Percentiles rank a stretch among this genome's conserved stretches.
Evolutionary conservation across 2,888 invertebrate genomes (phyloP).

Genomic region (Thera britannica): DNA sequence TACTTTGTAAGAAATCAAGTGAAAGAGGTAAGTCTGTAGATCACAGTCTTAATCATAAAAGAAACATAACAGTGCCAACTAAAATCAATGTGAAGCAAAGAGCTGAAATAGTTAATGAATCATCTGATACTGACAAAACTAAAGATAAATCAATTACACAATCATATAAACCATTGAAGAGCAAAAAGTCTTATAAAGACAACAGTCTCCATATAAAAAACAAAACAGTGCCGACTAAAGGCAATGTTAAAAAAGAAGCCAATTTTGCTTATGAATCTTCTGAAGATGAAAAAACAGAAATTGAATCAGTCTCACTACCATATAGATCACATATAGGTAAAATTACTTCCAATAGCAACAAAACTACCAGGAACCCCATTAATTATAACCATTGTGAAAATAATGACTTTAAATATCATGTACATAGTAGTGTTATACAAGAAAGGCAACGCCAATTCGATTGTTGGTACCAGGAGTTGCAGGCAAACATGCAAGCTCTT

Average conservation of each 20-base stretch:
- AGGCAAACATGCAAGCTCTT: constrained; percentile 59
- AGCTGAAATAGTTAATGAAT: background rate
- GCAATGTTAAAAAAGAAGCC: background rate
- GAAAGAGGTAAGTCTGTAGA: too few species aligned
- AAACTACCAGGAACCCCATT: background rate
- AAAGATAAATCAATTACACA: too few species aligned
- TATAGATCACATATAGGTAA: background rate
- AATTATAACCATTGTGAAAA: background rate
- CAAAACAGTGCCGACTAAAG: background rate
- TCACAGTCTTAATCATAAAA: too few species aligned
- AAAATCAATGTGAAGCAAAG: constrained; percentile 1
- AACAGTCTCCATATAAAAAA: background rate
- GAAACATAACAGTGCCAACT: constrained; percentile 1
- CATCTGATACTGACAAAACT: too few species aligned
- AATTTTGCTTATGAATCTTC: constrained; percentile 14
- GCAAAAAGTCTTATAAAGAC: background rate
- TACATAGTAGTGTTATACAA: constrained; percentile 8
- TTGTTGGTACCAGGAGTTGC: constrained; percentile 67
- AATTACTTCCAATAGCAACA: background rate
- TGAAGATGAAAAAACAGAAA: constrained; percentile 7
- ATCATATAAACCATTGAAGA: too few species aligned
- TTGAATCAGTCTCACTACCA: background rate
- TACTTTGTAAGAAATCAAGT: too few species aligned
- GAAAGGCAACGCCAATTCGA: constrained; percentile 31
- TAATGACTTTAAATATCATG: constrained; percentile 17